phyloP scores from a whole-genome alignment of 1,140 invertebrate genomes.

The Ericerus pela region DNA sequence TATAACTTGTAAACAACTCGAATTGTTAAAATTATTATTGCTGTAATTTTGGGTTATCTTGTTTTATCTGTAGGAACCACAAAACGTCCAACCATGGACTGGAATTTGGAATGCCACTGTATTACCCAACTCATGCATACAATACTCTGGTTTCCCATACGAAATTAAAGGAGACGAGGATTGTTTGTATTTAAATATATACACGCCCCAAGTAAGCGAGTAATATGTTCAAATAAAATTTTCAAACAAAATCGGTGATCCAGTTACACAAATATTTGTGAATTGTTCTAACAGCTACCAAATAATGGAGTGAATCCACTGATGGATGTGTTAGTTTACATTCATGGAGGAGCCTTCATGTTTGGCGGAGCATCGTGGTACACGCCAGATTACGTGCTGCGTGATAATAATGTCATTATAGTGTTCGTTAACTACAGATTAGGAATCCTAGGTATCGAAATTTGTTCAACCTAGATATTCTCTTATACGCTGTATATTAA shows the following conservation, averaged over 20 bases:
- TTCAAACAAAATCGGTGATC: not conserved
- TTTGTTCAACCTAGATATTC: no score
- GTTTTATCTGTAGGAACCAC: slow-evolving; percentile 18
- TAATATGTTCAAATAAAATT: not conserved
- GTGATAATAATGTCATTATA: slow-evolving; percentile 38
- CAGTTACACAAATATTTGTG: no score
- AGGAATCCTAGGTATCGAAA: slow-evolving; percentile 43
- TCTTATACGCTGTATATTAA: no score
- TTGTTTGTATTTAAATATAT: slow-evolving; percentile 25
- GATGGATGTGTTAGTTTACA: slow-evolving; percentile 37
- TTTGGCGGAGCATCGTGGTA: slow-evolving; percentile 36
- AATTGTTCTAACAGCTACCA: slow-evolving; percentile 13
- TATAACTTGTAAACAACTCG: no score
- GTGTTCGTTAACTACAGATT: slow-evolving; percentile 50
- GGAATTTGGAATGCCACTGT: slow-evolving; percentile 20
- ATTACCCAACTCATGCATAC: slow-evolving; percentile 13
- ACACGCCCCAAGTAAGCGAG: slow-evolving; percentile 21
- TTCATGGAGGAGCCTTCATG: slow-evolving; percentile 43
- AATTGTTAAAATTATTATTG: no score
- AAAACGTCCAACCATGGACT: slow-evolving; percentile 18
- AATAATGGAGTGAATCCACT: slow-evolving; percentile 5
- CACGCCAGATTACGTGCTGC: slow-evolving; percentile 40
- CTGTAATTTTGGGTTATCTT: no score
- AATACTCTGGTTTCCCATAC: slow-evolving; percentile 6
- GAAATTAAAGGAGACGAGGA: slow-evolving; percentile 21